Evolutionary conservation across 2,113 vertebrate species (phyloP), one percentile per base, ranked within the genome.

Genomic region (Mesitornis unicolor): DNA sequence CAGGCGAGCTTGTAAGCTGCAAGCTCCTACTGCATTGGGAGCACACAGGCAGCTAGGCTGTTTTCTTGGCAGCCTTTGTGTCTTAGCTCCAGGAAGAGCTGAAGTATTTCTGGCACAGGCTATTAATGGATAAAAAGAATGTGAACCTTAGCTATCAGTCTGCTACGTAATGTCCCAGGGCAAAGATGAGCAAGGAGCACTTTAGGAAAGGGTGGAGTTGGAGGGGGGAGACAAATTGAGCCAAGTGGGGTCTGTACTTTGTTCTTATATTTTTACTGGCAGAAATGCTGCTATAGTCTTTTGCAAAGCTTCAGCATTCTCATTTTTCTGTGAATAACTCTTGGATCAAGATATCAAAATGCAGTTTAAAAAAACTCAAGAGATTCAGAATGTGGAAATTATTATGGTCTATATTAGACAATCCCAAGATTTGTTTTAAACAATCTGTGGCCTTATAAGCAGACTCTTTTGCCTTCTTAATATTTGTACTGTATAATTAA

Each of bases 101-200:
- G 71, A 92, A 88, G 25, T 92, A 84, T 96, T 95, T 90, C 82
- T 96, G 95, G 87, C 85, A 68, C 20, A 29, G 68, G 24, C 40
- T 78, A 56, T 80, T 94, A 94, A 96, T 96, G 93, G 90, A 94
- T 95, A 94, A 96, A 96, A 96, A 87, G 59, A 68, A 96, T 96
- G 93, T 86, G 75, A 90, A 90, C 47, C 74, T 90, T 50, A 64
- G 47, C 8, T 13, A 56, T 93, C 54, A n/a, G 68, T 61, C 82
- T 90, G 50, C 75, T 81, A 60, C n/a, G 28, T 47, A 67, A 67
- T 29, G 64, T 94, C 92, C 68, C 47, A 29, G 64, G 82, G 68
- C 90, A 93, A 94, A 92, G 87, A 95, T 64, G 85, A 93, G 87
- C 71, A 92, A 94, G 78, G 38, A 90, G 38, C 28, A 33, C 54